Evolutionary conservation across 2,888 invertebrate genomes (phyloP), one percentile per base, ranked within the genome.

Genomic region (Ditula angustiorana): DNA sequence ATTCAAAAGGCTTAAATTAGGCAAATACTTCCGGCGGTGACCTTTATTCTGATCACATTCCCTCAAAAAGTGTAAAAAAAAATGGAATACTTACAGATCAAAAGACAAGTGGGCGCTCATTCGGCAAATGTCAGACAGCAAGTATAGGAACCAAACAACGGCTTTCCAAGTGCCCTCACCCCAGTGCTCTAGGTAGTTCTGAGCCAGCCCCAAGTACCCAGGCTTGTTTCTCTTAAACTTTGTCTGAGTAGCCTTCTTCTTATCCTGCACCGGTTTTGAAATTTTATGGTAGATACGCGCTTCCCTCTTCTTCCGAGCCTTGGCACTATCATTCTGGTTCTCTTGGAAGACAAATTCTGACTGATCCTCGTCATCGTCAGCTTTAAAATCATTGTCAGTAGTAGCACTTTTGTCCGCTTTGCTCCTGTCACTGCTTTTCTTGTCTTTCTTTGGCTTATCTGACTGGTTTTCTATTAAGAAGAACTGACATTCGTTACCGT

Each of bases 41-140:
- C n/a, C n/a, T n/a, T n/a, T n/a, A n/a, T n/a, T n/a, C n/a, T n/a
- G n/a, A n/a, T n/a, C 10, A 37, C n/a, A 37, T 1, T 7, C 7
- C 5, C 13, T 11, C 11, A 37, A 26, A 19, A 10, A 2, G n/a
- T 35, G n/a, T 8, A 11, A 30, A n/a, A 24, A 49, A 44, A 49
- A 11, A 49, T 57, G n/a, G 7, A 3, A 53, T 57, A 95, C 95
- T 95, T 90, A 96, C 96, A 96, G 90, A 81, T 96, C 95, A 85
- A 95, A 93, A 61, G 95, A 93, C 67, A 96, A 93, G 82, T 96
- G 95, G 37, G 94, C 90, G 80, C 97, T 97, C 93, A 97, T 95
- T 66, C 95, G 95, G 72, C 96, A 94, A 72, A 97, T 96, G 83
- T 97, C 97, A 24, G 95, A 96, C 23, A 97, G 94, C 74, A 97